phyloP scores from a whole-genome alignment of 2,888 invertebrate genomes.

The Polia nebulosa region DNA sequence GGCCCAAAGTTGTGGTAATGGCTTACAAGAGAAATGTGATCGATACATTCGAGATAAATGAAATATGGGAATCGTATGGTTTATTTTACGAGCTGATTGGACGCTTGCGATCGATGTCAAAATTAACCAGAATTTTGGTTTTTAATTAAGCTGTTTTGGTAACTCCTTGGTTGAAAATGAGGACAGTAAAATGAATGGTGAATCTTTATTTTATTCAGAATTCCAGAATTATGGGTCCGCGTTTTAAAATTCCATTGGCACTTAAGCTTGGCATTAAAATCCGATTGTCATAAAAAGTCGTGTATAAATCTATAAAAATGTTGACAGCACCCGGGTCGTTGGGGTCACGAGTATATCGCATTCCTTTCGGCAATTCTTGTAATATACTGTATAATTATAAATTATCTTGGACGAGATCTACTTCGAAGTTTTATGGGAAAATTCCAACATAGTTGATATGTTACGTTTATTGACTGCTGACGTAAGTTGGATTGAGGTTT shows the following conservation, averaged over 20 bases:
- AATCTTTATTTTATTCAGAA: conserved; percentile 15
- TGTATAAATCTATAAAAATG: conserved; percentile 76
- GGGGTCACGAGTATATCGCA: conserved; percentile 72
- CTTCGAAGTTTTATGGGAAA: conserved; percentile 69
- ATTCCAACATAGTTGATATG: conserved; percentile 63
- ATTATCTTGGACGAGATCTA: conserved; percentile 65
- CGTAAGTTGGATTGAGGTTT: conserved; percentile 49
- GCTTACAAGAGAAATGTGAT: conserved; percentile 74
- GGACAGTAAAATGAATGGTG: conserved; percentile 23
- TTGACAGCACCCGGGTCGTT: conserved; percentile 70
- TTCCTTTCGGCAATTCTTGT: conserved; percentile 70
- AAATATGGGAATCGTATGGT: conserved; percentile 62
- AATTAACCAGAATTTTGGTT: conserved; percentile 49
- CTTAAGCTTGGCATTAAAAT: conserved; percentile 62
- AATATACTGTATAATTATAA: conserved; percentile 65
- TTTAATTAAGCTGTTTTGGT: conserved; percentile 55
- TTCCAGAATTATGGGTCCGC: conserved; percentile 13
- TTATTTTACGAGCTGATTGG: conserved; percentile 63
- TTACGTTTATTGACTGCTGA: conserved; percentile 60
- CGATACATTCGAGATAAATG: conserved; percentile 71
- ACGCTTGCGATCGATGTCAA: conserved; percentile 44
- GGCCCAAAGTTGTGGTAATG: conserved; percentile 71
- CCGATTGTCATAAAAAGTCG: conserved; percentile 70
- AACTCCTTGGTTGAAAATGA: conserved; percentile 24
- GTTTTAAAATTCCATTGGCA: conserved; percentile 48